phyloP scores from a whole-genome alignment of 2,888 invertebrate species.

The Philonicus albiceps region DNA sequence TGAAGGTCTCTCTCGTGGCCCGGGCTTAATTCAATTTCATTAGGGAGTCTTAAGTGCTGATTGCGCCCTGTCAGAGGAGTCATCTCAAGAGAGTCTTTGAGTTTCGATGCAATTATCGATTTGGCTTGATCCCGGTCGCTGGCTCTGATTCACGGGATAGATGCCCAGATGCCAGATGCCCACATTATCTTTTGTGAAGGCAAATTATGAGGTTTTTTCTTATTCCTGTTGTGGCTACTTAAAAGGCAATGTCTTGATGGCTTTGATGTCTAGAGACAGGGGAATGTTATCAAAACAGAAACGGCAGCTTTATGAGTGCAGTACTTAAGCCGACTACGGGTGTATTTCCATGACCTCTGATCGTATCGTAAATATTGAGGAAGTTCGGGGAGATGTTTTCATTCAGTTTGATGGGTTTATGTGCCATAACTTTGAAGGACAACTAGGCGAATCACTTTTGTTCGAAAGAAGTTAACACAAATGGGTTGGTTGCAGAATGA shows the following conservation, averaged over 20 bases:
- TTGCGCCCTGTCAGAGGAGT: background rate
- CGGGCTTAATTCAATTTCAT: constrained; percentile 20
- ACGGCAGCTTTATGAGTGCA: background rate
- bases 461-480: background rate
- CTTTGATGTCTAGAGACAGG: background rate
- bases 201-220: background rate
- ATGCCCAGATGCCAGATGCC: constrained; percentile 34
- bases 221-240: background rate
- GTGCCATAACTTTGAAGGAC: background rate
- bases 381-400: background rate
- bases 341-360: background rate
- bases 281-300: background rate
- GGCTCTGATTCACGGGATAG: background rate
- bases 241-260: background rate
- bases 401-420: background rate
- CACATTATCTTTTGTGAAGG: background rate
- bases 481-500: background rate
- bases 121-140: background rate
- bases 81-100: background rate
- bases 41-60: background rate
- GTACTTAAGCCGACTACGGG: background rate
- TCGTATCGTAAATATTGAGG: background rate
- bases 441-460: background rate
- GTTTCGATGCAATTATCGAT: constrained; percentile 7
- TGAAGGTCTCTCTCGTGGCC: background rate